phyloP scores from a whole-genome alignment of 2,113 vertebrate genomes.

The Eira barbara region DNA sequence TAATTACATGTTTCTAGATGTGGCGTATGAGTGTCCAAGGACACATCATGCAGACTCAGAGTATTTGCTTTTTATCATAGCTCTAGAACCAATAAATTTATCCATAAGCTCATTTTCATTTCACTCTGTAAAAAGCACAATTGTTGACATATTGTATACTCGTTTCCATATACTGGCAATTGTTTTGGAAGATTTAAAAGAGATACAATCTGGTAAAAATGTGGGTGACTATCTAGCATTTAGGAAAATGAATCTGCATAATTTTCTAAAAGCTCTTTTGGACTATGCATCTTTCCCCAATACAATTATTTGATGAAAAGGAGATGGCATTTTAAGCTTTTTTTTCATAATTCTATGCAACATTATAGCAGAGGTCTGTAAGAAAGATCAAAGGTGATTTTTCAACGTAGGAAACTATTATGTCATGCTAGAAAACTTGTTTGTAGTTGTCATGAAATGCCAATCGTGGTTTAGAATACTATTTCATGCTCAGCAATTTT shows the following conservation, averaged over 20 bases:
- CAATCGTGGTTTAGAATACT: slow-evolving; percentile 47
- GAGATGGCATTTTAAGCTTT: slow-evolving; percentile 21
- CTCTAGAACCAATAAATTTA: not conserved
- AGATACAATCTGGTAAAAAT: not conserved
- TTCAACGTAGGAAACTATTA: slow-evolving; percentile 33
- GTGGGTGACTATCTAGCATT: not conserved
- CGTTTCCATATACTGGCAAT: not conserved
- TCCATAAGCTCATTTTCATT: not conserved
- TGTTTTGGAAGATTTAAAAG: not conserved
- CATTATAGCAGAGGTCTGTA: slow-evolving; percentile 25
- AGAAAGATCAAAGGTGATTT: slow-evolving; percentile 57
- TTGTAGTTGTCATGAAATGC: slow-evolving; percentile 59
- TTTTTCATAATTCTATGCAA: slow-evolving; percentile 54
- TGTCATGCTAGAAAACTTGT: slow-evolving; percentile 51
- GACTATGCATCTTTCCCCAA: not conserved
- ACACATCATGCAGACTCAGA: not conserved
- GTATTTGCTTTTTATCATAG: not conserved
- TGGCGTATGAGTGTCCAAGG: not conserved
- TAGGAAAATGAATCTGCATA: not conserved
- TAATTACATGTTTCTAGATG: not conserved
- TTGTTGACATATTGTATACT: not conserved
- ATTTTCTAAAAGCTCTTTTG: not conserved
- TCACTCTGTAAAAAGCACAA: not conserved
- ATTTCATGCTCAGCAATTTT: slow-evolving; percentile 62
- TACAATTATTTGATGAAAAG: slow-evolving; percentile 11